Percentiles rank a stretch among this genome's conserved stretches.
These are phyloP conservation scores for Emys orbicularis DNA, from an alignment of 2,797 vertebrate genomes.

Conservation along the genomic window DNA sequence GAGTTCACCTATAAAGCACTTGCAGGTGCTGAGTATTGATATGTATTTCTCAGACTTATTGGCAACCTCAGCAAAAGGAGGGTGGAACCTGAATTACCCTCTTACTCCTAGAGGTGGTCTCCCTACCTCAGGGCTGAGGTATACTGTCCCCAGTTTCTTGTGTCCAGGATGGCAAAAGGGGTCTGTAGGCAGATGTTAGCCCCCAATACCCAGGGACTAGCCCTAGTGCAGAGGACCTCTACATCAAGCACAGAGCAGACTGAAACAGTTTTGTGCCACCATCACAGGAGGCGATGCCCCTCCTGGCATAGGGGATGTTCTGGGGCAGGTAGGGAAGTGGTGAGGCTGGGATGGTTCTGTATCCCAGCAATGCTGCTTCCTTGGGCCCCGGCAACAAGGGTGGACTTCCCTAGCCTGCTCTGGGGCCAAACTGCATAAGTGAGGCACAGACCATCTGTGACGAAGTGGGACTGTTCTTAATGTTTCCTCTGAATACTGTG, in stretches of 20 bases:
- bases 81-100: background rate
- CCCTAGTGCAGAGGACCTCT: too few species aligned
- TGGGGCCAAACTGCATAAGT: background rate
- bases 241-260: background rate
- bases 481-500: too few species aligned
- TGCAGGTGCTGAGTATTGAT: background rate
- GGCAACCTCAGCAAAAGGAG: conserved; percentile 43
- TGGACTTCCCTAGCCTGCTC: background rate
- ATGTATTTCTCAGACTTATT: conserved; percentile 34
- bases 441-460: background rate
- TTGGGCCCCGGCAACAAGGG: background rate
- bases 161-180: background rate
- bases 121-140: background rate
- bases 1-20: conserved; percentile 52
- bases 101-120: conserved; percentile 34
- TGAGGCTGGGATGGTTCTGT: background rate
- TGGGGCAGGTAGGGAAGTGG: background rate
- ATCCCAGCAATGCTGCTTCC: rapidly evolving
- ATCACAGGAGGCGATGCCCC: rapidly evolving
- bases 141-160: conserved; percentile 20
- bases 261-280: background rate
- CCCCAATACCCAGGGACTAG: background rate
- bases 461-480: too few species aligned
- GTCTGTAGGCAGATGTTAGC: background rate
- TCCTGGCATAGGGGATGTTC: rapidly evolving